These are phyloP conservation scores for Chelonoidis abingdonii DNA, from an alignment of 2,113 vertebrate species.

Conservation along the genomic window DNA sequence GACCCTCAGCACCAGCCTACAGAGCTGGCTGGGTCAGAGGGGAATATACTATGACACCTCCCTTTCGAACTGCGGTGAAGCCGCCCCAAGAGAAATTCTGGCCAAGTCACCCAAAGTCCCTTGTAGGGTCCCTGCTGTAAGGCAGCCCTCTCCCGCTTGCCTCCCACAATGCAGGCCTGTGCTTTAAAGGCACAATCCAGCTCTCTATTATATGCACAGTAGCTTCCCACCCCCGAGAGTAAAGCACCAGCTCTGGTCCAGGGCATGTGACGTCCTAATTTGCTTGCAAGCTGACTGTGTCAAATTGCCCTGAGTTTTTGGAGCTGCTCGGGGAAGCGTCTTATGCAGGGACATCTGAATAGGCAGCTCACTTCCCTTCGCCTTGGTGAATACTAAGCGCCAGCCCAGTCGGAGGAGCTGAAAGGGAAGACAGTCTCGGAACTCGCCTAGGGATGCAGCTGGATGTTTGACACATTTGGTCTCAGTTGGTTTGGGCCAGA, in stretches of 20 bases:
- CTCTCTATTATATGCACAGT: background rate
- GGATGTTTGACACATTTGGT: background rate
- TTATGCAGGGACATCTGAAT: background rate
- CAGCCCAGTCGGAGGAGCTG: background rate
- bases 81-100: background rate
- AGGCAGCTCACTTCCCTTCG: background rate
- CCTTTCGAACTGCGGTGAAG: background rate
- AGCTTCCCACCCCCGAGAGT: background rate
- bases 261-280: background rate
- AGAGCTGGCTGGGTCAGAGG: too few relatives aligned
- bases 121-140: too few relatives aligned
- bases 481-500: background rate
- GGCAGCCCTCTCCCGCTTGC: too few relatives aligned
- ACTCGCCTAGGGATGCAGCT: background rate
- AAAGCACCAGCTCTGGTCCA: background rate
- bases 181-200: background rate
- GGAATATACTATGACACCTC: too few relatives aligned
- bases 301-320: background rate
- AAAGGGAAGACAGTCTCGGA: background rate
- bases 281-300: background rate
- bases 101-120: background rate
- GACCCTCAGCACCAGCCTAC: too few relatives aligned
- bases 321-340: background rate
- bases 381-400: background rate
- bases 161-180: background rate